Evolutionary conservation across 2,113 vertebrate species (phyloP).

Genomic region (Strix aluco): DNA sequence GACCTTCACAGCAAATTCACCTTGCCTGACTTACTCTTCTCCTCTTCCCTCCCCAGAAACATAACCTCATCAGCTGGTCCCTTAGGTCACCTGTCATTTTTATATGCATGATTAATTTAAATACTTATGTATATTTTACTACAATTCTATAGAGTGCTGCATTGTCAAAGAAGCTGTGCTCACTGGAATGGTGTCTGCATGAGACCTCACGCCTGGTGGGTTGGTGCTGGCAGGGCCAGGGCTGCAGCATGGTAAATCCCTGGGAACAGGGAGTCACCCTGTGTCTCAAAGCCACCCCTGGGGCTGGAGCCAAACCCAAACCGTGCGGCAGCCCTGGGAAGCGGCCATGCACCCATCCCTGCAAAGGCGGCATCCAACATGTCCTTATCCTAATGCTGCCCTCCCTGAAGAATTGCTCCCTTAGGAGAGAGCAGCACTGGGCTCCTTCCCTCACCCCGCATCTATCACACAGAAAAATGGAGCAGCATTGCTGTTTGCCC

Average conservation of each 20-base stretch:
- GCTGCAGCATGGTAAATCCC: neutral
- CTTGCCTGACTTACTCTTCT: neutral
- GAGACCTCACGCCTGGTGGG: accelerated
- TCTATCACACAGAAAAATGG: neutral
- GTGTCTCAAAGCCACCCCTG: neutral
- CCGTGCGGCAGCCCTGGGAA: neutral
- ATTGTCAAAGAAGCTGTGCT: neutral
- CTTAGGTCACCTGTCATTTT: neutral
- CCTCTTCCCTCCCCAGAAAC: neutral
- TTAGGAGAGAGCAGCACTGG: neutral
- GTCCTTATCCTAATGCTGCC: neutral
- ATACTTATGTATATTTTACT: neutral
- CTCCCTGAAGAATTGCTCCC: neutral
- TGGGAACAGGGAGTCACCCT: neutral
- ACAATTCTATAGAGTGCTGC: neutral
- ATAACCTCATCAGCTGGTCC: neutral
- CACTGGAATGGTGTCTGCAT: neutral
- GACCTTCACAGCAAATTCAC: neutral
- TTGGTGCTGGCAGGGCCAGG: neutral
- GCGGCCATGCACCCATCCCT: neutral
- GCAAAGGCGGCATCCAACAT: accelerated
- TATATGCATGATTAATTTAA: neutral
- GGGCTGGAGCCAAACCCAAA: neutral
- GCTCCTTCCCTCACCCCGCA: neutral
- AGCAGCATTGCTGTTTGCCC: neutral